phyloP scores from a whole-genome alignment of 2,797 vertebrate species.

The Euthynnus affinis region DNA sequence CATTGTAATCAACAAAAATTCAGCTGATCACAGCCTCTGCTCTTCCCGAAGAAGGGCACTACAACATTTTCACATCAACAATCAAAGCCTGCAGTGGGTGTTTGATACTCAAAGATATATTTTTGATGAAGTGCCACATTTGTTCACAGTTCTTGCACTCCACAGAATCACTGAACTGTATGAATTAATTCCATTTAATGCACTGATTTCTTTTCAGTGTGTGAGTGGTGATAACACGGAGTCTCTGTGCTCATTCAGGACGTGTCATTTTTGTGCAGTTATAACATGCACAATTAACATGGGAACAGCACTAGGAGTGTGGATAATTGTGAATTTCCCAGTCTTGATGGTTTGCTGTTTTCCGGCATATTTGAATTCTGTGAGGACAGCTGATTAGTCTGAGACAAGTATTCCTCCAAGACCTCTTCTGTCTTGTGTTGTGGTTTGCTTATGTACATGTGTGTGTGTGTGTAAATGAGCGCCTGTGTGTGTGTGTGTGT shows the following conservation, averaged over 20 bases:
- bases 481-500: not conserved
- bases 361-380: slow-evolving; percentile 22
- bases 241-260: slow-evolving; percentile 18
- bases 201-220: slow-evolving; percentile 22
- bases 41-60: not conserved
- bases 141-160: slow-evolving; percentile 16
- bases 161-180: slow-evolving; percentile 12
- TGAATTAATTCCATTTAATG: not conserved
- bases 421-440: slow-evolving; percentile 22
- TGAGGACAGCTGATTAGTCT: slow-evolving; percentile 33
- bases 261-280: not conserved
- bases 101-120: slow-evolving; percentile 2
- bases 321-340: slow-evolving; percentile 5
- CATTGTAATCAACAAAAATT: not conserved
- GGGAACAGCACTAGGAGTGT: not conserved
- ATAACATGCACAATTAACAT: slow-evolving; percentile 23
- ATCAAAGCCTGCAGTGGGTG: not conserved
- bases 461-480: not conserved
- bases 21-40: not conserved
- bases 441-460: slow-evolving; percentile 25
- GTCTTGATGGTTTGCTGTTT: slow-evolving; percentile 8
- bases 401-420: slow-evolving; percentile 22
- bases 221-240: not conserved
- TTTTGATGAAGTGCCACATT: slow-evolving; percentile 2
- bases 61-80: not conserved